Conservation (phyloP, 2,888 invertebrate species). For the Pogonocherus hispidulus region DNA sequence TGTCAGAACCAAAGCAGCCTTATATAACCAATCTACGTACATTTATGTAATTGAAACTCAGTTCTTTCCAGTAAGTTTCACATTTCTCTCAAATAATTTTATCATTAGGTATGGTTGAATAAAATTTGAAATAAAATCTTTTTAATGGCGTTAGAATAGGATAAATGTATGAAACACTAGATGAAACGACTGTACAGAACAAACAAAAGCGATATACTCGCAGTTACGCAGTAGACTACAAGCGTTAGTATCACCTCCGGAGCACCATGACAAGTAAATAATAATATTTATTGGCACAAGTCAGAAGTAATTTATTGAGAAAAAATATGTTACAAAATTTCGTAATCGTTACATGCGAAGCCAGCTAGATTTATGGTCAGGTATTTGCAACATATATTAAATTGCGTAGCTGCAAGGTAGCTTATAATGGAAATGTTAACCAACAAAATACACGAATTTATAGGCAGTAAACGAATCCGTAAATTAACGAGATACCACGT, state of each 20-base stretch:
- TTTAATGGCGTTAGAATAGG: no score
- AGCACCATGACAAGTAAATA: slow-evolving; percentile 43
- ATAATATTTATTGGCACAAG: slow-evolving; percentile 47
- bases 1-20: no score
- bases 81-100: no score
- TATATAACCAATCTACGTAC: no score
- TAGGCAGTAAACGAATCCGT: slow-evolving; percentile 37
- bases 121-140: no score
- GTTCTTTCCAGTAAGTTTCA: no score
- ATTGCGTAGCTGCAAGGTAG: slow-evolving; percentile 50
- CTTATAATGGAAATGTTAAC: slow-evolving; percentile 54
- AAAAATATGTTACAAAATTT: slow-evolving; percentile 45
- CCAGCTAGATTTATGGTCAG: slow-evolving; percentile 48
- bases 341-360: slow-evolving; percentile 41
- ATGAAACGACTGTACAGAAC: no score
- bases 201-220: slow-evolving; percentile 5
- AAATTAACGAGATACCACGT: slow-evolving; percentile 33
- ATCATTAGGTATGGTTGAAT: no score
- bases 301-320: slow-evolving; percentile 47
- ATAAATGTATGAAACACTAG: no score
- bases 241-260: slow-evolving; percentile 40
- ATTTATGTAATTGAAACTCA: no score
- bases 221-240: slow-evolving; percentile 40
- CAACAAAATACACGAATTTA: slow-evolving; percentile 49
- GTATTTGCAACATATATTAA: slow-evolving; percentile 53